Base-by-base conservation (phyloP, 2,113 vertebrate species). In the Cisticola juncidis region DNA sequence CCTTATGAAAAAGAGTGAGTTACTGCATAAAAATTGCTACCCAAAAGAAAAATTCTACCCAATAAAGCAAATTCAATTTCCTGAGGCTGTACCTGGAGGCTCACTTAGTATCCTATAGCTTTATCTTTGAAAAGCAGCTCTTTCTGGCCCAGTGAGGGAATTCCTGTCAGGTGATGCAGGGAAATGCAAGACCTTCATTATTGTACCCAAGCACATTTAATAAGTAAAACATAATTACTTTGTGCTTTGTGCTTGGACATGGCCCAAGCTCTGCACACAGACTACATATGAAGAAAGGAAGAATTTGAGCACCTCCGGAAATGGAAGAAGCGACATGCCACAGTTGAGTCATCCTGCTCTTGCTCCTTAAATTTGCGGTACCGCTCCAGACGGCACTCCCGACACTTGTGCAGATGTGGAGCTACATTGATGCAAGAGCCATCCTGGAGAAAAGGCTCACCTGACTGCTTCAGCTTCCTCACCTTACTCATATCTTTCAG, bases 391-490 rank as follows among this genome's bases (percentile, higher is more conserved):
- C 99, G 99, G 94, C 99, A 99, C 95, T 99, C 99, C 1, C 99
- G 98, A 94, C 99, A 99, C 97, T 99, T 99, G 97, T 99, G 99
- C 96, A 99, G 97, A 95, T 99, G 99, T 69, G 99, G 99, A 13
- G 99, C 99, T 66, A 99, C 99, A 6, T 99, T 99, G 97, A 99
- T 99, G 95, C 99, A 99, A 33, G 99, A 99, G 54, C 99, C 99
- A 69, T 99, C 99, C 96, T 99, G 99, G 60, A 99, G 98, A 97
- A 99, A 99, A 40, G 99, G 99, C 96, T 99, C 99, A 50, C 99
- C 99, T 12, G 99, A 99, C 97, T 99, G 99, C 96, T 99, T 99
- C 95, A 99, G 97, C 94, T 99, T 99, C 77, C 99, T 99, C 83
- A 99, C 99, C 96, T 99, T 99, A 93, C 98, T 99, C 96, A 99